These are phyloP conservation scores for Zhengitettix transpicula DNA, from an alignment of 2,888 invertebrate species.

Conservation along the genomic window DNA sequence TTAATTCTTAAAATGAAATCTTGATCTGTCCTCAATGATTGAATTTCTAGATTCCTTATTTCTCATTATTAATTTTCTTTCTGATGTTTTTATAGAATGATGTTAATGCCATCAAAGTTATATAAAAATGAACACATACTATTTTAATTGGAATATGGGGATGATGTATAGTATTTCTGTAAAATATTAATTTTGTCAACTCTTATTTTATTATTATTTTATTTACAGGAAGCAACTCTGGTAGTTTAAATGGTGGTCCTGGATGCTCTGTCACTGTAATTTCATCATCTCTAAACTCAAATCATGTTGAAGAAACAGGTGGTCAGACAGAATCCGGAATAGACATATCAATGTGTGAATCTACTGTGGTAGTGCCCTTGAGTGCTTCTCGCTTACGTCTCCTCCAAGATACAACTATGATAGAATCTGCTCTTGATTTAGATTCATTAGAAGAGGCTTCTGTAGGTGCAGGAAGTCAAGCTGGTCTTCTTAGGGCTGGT, in stretches of 20 bases:
- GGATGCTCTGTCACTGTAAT: neutral
- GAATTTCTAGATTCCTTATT: too few relatives aligned
- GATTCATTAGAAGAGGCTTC: slow-evolving; percentile 63
- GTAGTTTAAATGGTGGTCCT: neutral
- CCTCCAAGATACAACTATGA: slow-evolving; percentile 78
- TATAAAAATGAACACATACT: too few relatives aligned
- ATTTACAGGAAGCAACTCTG: neutral
- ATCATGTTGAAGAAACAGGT: neutral
- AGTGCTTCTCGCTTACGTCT: slow-evolving; percentile 59
- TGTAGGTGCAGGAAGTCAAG: slow-evolving; percentile 48
- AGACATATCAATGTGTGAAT: slow-evolving; percentile 7
- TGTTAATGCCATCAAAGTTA: too few relatives aligned
- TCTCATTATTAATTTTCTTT: too few relatives aligned
- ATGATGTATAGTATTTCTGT: too few relatives aligned
- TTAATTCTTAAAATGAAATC: too few relatives aligned
- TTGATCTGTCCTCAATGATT: too few relatives aligned
- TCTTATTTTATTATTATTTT: neutral
- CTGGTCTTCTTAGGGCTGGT: slow-evolving; percentile 34
- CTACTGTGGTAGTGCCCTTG: slow-evolving; percentile 21
- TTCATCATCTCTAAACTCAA: neutral
- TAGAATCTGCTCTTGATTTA: slow-evolving; percentile 74
- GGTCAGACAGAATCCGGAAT: neutral
- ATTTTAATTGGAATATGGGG: too few relatives aligned
- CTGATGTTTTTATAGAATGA: too few relatives aligned
- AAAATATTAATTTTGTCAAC: too few relatives aligned